Base-by-base conservation (phyloP, 2,113 vertebrate genomes). In the Chaetodon trifascialis region DNA sequence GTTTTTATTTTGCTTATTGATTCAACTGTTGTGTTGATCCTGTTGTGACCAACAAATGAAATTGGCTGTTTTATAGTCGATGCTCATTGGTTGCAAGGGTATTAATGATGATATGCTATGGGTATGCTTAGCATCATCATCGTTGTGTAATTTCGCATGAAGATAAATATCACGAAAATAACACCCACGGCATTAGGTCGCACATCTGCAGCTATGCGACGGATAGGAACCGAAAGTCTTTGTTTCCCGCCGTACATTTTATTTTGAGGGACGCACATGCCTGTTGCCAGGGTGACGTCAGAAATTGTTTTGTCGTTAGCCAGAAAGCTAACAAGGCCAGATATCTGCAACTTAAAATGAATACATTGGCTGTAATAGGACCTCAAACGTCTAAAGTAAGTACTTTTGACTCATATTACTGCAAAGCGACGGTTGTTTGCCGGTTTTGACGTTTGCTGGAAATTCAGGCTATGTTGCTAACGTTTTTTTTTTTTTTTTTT, bases 161-260 rank as follows among this genome's bases (percentile, higher is more conserved):
- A n/a, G n/a, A n/a, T 30, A 30, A 30, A 30, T 2, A 42, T 21
- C 49, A 51, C 7, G 17, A 21, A 42, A 11, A 46, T 46, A 11
- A 46, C 44, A 46, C 11, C 44, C 9, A 17, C 8, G 34, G 15
- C 14, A 19, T 14, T 38, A 3, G 1, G 11, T 11, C 3, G 47
- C 12, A 51, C 16, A 49, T 47, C n/a, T 23, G 40, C 40, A 10
- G 23, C 9, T 58, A 15, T 62, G 7, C 15, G 5, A 8, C 15
- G 17, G 62, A 15, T 46, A 51, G 73, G 62, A 80, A 87, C 80
- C 7, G 9, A 52, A 30, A 1, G 14, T 30, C 11, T 68, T 68
- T 83, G 82, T 79, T 88, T 82, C 82, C 36, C 10, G 11, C 4
- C 47, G 86, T 23, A 51, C 56, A 4, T 44, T 10, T 11, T 11